Evolutionary conservation across 2,113 vertebrate genomes (phyloP), one percentile per base, ranked within the genome.

Genomic region (Genyomyrus donnyi): DNA sequence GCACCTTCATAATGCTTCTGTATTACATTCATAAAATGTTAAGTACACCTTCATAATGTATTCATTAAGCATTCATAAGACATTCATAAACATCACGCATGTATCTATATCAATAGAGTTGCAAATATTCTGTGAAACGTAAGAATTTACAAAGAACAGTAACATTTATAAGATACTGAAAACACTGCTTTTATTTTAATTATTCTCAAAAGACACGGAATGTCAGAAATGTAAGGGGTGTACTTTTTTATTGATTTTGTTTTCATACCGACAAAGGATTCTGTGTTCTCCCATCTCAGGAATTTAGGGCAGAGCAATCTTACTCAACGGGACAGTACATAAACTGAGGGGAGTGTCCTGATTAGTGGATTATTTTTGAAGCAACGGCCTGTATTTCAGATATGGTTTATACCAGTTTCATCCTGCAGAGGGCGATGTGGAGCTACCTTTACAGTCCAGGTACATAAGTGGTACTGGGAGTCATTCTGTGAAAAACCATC

Each of bases 341-440:
- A 27, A 50, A 86, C 74, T 86, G 46, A 86, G 74, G 35, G 84
- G 84, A 86, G 31, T 80, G 74, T 80, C 31, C 35, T 19, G 35
- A 15, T 27, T 35, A 74, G 21, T 24, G 83, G 42, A 45, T 50
- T 86, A 11, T 49, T 86, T 86, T 49, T 86, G 11, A 50, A 49
- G 48, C 45, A 31, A 19, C 6, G 45, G 7, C n/a, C n/a, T 10
- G 21, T 50, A 31, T 86, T 86, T 86, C 45, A 86, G 84, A n/a
- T n/a, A 15, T 19, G 27, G 13, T 24, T 39, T 87, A 21, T 87
- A 35, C 85, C 27, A 21, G n/a, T 15, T 53, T 35, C 31, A 35
- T 56, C 50, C 85, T 11, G 49, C 27, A 87, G 85, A 87, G 85
- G 48, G 85, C 31, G 50, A 52, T 87, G n/a, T 87, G 83, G 39